Base-by-base conservation (phyloP, 2,797 vertebrate genomes). In the Xenopus petersii region DNA sequence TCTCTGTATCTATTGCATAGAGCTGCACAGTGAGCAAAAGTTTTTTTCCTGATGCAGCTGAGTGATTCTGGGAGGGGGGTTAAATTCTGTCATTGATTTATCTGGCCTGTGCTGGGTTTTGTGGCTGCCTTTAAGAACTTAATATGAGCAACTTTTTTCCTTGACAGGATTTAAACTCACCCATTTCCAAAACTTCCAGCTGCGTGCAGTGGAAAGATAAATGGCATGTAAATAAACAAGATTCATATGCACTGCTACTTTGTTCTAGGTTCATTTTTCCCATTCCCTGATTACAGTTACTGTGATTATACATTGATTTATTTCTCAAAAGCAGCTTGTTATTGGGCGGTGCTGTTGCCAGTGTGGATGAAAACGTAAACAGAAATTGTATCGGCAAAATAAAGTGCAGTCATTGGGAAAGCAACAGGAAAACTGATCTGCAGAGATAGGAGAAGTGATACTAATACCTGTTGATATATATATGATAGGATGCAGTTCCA, bases 361-460 rank as follows among this genome's bases (percentile, higher is more conserved):
- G 74, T 75, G 15, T 21, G 64, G 62, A 70, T 46, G 65, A 75
- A 83, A 87, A 86, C 67, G 85, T 65, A 82, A 85, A 84, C 81
- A 80, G 64, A 61, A 17, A 15, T 54, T 36, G 42, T 55, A 61
- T 21, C 12, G 3, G 33, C 61, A 63, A 63, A 13, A 24, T 63
- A 12, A 63, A 33, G 3, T 33, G 68, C 17, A 47, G 69, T 46
- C 68, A 65, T 60, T 71, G 68, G 68, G 16, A 21, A 59, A 42
- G 67, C 36, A 8, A 68, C 5, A 10, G 21, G 49, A 12, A 54
- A 54, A 56, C 5, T 56, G 55, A n/a, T 56, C 16, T 54, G 49
- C 13, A 16, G 55, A 0, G 8, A 16, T 63, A 11, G 1, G 12
- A 12, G 21, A 63, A 26, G 30, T 2, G 12, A 61, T 17, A 30